Evolutionary conservation across 2,888 invertebrate genomes (phyloP).

Genomic region (Amphimallon solstitiale): DNA sequence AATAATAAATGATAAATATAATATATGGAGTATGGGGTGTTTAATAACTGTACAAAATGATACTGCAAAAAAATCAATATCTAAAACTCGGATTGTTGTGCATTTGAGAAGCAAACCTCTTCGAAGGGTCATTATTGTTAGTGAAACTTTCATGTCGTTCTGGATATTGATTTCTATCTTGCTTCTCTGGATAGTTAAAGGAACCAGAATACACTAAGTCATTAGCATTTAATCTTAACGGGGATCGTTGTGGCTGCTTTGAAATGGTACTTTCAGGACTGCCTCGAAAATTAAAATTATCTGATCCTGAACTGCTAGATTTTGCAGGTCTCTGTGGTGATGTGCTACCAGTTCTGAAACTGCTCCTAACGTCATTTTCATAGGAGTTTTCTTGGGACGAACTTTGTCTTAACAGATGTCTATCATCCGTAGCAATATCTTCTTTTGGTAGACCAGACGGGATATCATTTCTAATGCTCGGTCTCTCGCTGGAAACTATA

Average conservation of each 20-base stretch:
- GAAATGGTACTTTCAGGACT: constrained; percentile 14
- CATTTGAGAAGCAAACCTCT: constrained; percentile 8
- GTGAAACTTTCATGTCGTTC: constrained; percentile 22
- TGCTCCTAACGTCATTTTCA: background rate
- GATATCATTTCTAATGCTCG: background rate
- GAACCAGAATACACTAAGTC: constrained; percentile 33
- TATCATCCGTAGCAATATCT: background rate
- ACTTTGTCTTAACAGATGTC: background rate
- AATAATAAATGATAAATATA: no score
- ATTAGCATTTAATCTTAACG: constrained; percentile 21
- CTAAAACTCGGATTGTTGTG: constrained; percentile 23
- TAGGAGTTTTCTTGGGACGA: background rate
- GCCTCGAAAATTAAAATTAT: constrained; percentile 14
- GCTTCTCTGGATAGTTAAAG: constrained; percentile 30
- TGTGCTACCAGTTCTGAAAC: background rate
- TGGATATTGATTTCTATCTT: background rate
- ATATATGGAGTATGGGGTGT: no score
- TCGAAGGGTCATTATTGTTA: constrained; percentile 10
- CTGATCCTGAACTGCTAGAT: constrained; percentile 22
- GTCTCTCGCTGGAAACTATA: background rate
- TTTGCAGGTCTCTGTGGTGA: constrained; percentile 4
- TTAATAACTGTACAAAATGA: constrained; percentile 4
- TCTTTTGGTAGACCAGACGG: background rate
- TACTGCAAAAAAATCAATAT: background rate
- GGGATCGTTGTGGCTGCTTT: constrained; percentile 4